Evolutionary conservation across 2,797 vertebrate genomes (phyloP).

Genomic region (Schizothorax lantsangensis): DNA sequence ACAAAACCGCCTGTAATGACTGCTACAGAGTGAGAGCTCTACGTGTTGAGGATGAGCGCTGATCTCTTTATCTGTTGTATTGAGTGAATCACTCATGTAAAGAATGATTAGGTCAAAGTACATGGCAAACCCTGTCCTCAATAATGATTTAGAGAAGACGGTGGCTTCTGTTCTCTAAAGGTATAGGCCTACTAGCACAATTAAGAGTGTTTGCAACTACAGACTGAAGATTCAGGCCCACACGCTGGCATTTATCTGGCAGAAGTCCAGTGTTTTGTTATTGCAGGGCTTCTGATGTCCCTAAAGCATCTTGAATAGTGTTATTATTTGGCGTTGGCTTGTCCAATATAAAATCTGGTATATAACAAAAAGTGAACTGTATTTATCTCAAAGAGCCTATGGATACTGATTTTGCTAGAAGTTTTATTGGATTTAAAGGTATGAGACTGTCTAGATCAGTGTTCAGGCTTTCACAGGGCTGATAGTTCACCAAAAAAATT

Average conservation of each 20-base stretch:
- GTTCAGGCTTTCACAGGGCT: not conserved
- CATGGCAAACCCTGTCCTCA: not conserved
- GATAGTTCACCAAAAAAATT: not conserved
- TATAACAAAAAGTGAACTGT: not conserved
- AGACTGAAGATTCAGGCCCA: not conserved
- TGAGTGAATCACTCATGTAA: constrained; percentile 42
- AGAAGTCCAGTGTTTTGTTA: not conserved
- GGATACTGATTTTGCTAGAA: not conserved
- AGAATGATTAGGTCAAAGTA: constrained; percentile 52
- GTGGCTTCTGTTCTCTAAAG: not conserved
- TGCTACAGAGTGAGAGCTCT: not conserved
- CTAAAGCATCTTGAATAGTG: not conserved
- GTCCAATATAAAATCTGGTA: constrained; percentile 3
- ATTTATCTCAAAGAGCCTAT: not conserved
- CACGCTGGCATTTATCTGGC: not conserved
- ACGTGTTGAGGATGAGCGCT: constrained; percentile 14
- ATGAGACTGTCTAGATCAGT: not conserved
- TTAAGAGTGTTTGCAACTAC: not conserved
- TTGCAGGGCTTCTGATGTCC: not conserved
- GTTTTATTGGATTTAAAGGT: not conserved
- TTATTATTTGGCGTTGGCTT: not conserved
- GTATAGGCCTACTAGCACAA: not conserved
- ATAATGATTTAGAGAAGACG: constrained; percentile 6
- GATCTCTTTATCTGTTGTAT: constrained; percentile 35
- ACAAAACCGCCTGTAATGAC: not conserved